Base-by-base conservation (phyloP, 2,113 vertebrate species). In the Saccopteryx leptura region DNA sequence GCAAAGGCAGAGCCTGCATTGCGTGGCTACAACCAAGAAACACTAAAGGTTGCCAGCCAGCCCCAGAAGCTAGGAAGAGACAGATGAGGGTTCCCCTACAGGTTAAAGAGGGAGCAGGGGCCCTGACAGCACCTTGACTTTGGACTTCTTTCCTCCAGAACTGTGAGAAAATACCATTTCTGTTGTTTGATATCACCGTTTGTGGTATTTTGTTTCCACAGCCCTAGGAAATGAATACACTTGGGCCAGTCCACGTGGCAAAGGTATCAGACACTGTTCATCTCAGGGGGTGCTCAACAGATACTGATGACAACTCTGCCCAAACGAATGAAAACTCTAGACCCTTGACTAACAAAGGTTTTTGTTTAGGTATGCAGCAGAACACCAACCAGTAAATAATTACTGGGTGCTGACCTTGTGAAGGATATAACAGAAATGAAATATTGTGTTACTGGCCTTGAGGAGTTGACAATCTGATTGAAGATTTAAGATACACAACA, bases 361-460 rank as follows among this genome's bases (percentile, higher is more conserved):
- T 31, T 24, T 7, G 39, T 13, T 48, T 3, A 86, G 6, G 0
- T 56, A 10, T 2, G 1, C 31, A 56, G 23, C 4, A 9, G 56
- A 88, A 63, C 72, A 46, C 17, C 78, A 63, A 50, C 28, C 75
- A 18, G 46, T 23, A 87, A 50, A 17, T 48, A n/a, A 46, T 17
- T 23, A 74, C 10, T 24, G 76, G 63, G 26, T 48, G 15, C 14
- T 58, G 39, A 39, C 23, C 9, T 46, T 61, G 54, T n/a, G 31
- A 92, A 81, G 72, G 83, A 58, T 24, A 9, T 4, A 76, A 7
- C 10, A 92, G 33, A 95, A 75, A 95, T 12, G 79, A 52, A 75
- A 66, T 50, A 54, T 39, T 21, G 13, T 39, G 23, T 31, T 4
- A n/a, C 31, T 78, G 14, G 26, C 46, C 50, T 61, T 4, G 88